Evolutionary conservation across 64 coral and sea anemone species (phyloP), one percentile per base, ranked within the genome.

Genomic region (Pocillopora verrucosa): DNA sequence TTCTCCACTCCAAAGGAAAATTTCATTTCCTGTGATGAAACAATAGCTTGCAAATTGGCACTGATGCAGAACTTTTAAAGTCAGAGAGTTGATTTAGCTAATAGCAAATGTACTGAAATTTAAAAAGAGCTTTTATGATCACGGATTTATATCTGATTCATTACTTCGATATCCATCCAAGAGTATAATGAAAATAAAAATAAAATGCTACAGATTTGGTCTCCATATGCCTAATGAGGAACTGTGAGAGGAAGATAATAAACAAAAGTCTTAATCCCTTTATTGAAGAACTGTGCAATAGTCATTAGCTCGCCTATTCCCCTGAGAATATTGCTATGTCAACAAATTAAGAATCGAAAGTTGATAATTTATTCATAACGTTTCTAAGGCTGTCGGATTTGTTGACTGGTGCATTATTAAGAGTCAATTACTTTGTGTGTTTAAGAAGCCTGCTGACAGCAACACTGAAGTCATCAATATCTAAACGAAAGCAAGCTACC

Each of bases 231-330:
- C 64, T 67, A 1, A 67, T 67, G 17, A 25, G 11, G 4, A 70
- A 70, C 67, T 9, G n/a, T n/a, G 22, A 22, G 10, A 70, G 11
- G 25, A 70, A 70, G 20, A 70, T 11, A 70, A 24, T 20, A 51
- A 60, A 79, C 77, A 79, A 77, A 79, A 30, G 57, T 13, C 11
- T 59, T 79, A 79, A 79, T 79, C 56, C 77, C 77, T 34, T 20
- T 79, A 24, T 30, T 30, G 11, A 79, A 34, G n/a, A 25, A 16
- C 16, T 6, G 11, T 25, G 17, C 77, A 59, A 14, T 58, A 9
- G 5, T 51, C 25, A 4, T 61, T 20, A 19, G 67, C 20, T 62
- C 19, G 26, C 13, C 35, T 16, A 34, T 62, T 62, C 79, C 78
- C 59, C 59, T 17, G 79, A 81, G 79, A 62, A 62, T 63, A 81